A percentile compares a stretch with the other conserved stretches of the same genome.
These are phyloP conservation scores for Tragulus kanchil DNA, from an alignment of 2,113 vertebrate species.

Conservation along the genomic window DNA sequence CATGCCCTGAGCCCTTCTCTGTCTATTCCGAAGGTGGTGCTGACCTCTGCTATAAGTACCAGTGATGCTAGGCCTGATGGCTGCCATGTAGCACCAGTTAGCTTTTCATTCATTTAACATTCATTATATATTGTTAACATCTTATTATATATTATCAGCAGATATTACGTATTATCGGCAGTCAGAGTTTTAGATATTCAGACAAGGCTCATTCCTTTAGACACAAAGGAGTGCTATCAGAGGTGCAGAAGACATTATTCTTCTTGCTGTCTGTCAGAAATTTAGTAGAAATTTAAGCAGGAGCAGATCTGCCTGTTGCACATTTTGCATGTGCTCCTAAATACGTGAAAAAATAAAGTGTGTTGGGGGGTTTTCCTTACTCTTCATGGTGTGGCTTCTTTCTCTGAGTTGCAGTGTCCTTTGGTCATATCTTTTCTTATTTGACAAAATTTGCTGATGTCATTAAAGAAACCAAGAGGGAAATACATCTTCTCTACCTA, in stretches of 20 bases:
- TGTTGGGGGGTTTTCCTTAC: background rate
- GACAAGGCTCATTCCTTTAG: background rate
- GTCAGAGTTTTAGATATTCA: background rate
- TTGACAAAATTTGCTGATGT: slow-evolving; percentile 15
- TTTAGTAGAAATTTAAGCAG: background rate
- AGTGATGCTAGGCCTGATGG: background rate
- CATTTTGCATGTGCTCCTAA: background rate
- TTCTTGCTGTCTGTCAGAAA: background rate
- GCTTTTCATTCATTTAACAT: background rate
- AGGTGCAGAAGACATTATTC: background rate
- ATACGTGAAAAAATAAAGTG: background rate
- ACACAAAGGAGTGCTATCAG: background rate
- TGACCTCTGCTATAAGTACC: background rate
- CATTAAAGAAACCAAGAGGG: slow-evolving; percentile 30
- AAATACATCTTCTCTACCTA: background rate
- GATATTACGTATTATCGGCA: background rate
- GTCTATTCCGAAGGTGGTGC: background rate
- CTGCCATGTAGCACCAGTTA: background rate
- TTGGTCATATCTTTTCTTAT: background rate
- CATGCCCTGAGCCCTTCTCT: background rate
- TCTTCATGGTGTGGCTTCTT: background rate
- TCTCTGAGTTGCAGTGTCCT: background rate
- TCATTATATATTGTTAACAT: background rate
- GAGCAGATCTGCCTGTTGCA: background rate
- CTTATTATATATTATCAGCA: background rate